phyloP scores from a whole-genome alignment of 2,888 invertebrate species.

The Liposcelis brunnea region DNA sequence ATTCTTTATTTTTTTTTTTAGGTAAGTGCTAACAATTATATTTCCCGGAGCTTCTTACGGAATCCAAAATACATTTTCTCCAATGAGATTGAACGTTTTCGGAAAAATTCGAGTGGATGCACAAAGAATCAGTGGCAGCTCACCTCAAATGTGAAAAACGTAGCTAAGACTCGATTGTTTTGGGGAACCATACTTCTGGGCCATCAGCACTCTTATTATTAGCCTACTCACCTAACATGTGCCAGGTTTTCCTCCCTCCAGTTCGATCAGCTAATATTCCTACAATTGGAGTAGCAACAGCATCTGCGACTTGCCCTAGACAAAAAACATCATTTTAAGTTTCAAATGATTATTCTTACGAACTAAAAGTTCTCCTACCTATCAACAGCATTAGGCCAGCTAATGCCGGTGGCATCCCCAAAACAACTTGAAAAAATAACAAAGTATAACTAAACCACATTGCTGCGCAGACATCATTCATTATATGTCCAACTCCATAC shows the following conservation, averaged over 20 bases:
- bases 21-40: too few relatives aligned
- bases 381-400: slow-evolving; percentile 51
- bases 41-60: too few relatives aligned
- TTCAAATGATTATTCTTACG: slow-evolving; percentile 19
- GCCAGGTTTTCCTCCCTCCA: slow-evolving; percentile 68
- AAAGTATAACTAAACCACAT: slow-evolving; percentile 90
- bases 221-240: slow-evolving; percentile 51
- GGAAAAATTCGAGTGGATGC: too few relatives aligned
- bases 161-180: too few relatives aligned
- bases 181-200: too few relatives aligned
- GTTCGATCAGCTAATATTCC: slow-evolving; percentile 55
- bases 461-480: slow-evolving; percentile 83
- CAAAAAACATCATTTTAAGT: slow-evolving; percentile 14
- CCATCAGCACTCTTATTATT: slow-evolving; percentile 13
- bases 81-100: too few relatives aligned
- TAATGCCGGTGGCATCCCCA: slow-evolving; percentile 27
- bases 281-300: slow-evolving; percentile 51
- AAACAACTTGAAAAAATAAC: slow-evolving; percentile 53
- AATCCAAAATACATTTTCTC: too few relatives aligned
- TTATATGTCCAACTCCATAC: slow-evolving; percentile 67
- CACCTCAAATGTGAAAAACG: too few relatives aligned
- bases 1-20: too few relatives aligned
- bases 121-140: too few relatives aligned
- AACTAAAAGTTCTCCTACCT: slow-evolving; percentile 28
- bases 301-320: slow-evolving; percentile 60